phyloP scores from a whole-genome alignment of 2,797 vertebrate genomes.

The Galago senegalensis region DNA sequence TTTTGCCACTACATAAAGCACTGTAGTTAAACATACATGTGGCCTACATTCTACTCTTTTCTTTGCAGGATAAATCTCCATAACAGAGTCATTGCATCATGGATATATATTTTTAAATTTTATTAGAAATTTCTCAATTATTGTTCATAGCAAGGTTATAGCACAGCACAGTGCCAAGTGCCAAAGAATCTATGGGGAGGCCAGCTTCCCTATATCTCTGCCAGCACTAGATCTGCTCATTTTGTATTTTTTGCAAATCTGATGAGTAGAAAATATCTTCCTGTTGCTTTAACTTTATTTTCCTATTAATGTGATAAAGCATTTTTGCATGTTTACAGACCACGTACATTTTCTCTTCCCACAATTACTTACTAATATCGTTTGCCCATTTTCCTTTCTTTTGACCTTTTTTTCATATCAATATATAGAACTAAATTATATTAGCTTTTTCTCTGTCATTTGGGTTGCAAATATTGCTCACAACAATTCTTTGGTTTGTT shows the following conservation, averaged over 20 bases:
- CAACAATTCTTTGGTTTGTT: background rate
- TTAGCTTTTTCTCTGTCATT: background rate
- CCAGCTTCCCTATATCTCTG: background rate
- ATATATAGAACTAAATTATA: background rate
- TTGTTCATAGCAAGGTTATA: conserved; percentile 30
- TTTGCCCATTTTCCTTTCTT: background rate
- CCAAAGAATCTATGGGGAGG: background rate
- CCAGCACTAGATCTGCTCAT: background rate
- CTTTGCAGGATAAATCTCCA: background rate
- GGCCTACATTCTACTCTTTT: background rate
- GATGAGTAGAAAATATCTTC: background rate
- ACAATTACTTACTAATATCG: background rate
- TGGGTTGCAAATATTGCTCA: conserved; percentile 12
- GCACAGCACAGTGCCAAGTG: conserved; percentile 1
- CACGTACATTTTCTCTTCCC: background rate
- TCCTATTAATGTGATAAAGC: background rate
- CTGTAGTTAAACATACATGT: background rate
- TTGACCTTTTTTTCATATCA: background rate
- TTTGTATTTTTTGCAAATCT: background rate
- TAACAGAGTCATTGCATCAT: background rate
- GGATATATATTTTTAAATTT: conserved; percentile 29
- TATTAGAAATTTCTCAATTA: conserved; percentile 49
- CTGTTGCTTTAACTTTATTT: conserved; percentile 47
- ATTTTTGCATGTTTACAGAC: conserved; percentile 9
- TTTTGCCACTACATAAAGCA: conserved; percentile 15